Conservation (phyloP, 2,113 vertebrate species). For the Hypanus sabinus region DNA sequence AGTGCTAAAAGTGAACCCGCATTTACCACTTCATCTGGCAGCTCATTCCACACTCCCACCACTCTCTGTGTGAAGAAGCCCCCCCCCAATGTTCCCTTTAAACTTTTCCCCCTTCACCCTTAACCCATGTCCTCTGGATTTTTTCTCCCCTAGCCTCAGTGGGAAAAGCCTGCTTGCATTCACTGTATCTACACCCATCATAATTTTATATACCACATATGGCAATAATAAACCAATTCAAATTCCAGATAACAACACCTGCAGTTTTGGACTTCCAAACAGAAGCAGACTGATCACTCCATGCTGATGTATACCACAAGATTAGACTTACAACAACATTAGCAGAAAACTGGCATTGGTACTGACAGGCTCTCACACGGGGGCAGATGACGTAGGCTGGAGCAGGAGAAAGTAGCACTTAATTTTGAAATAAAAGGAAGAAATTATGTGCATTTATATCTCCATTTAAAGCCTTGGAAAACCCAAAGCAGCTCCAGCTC, state of each 20-base stretch:
- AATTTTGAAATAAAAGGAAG: neutral
- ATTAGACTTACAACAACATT: neutral
- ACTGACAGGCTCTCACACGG: neutral
- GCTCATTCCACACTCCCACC: too few species aligned
- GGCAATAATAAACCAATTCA: too few species aligned
- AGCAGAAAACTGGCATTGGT: neutral
- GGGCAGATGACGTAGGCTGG: neutral
- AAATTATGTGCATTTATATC: neutral
- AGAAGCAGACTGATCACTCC: neutral
- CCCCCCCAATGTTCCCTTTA: too few species aligned
- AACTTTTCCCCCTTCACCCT: too few species aligned
- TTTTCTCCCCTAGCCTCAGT: too few species aligned
- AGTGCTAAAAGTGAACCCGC: too few species aligned
- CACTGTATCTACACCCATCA: too few species aligned
- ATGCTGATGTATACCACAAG: neutral
- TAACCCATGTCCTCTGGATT: too few species aligned
- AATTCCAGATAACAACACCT: neutral
- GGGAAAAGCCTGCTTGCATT: too few species aligned
- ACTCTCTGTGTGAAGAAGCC: too few species aligned
- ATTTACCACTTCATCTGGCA: too few species aligned
- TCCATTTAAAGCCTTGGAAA: neutral
- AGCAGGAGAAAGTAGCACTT: neutral
- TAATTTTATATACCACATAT: too few species aligned
- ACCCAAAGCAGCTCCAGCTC: neutral
- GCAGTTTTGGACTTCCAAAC: neutral